Base-by-base conservation (phyloP, 2,113 vertebrate genomes). In the Edolisoma coerulescens region DNA sequence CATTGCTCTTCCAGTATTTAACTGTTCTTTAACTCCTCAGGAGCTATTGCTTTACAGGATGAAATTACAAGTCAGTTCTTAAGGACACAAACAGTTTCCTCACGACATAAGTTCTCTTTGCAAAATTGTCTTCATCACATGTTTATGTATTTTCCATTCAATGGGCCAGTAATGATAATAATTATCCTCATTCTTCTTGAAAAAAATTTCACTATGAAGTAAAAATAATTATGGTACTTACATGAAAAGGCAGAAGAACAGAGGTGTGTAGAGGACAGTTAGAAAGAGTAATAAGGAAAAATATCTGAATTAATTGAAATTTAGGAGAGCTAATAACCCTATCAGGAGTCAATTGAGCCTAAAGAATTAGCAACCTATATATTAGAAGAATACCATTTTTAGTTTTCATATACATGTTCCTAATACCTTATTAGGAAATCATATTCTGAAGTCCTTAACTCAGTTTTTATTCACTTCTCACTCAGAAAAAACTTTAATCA, bases 391-490 rank as follows among this genome's bases (percentile, higher is more conserved):
- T 27, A 33, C 0, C 2, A 49, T 27, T 71, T 78, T 93, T 73
- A 11, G 3, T 86, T 94, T 84, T n/a, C 9, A 6, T 61, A 18
- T 44, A 32, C 47, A 4, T 75, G 21, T 87, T 84, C 33, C 10
- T 67, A 84, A 50, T 57, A 17, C 1, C 5, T 89, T 88, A 45
- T 56, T 75, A 92, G 18, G 53, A 90, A 83, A 77, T 63, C 4
- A 87, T 20, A 84, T 75, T 92, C 59, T 75, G 54, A 90, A 90
- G 44, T 68, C 44, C 41, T 87, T 94, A 92, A 86, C 56, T 95
- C 28, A 84, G 39, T 89, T 94, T 97, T 95, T 92, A 96, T 95
- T 93, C 88, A 88, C 73, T 92, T 54, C 37, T 92, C 80, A 82
- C 12, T 93, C 60, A 84, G 85, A 87, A 1, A 89, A 90, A 88